phyloP scores from a whole-genome alignment of 2,888 invertebrate genomes.

The Torymus aiolomorphi region DNA sequence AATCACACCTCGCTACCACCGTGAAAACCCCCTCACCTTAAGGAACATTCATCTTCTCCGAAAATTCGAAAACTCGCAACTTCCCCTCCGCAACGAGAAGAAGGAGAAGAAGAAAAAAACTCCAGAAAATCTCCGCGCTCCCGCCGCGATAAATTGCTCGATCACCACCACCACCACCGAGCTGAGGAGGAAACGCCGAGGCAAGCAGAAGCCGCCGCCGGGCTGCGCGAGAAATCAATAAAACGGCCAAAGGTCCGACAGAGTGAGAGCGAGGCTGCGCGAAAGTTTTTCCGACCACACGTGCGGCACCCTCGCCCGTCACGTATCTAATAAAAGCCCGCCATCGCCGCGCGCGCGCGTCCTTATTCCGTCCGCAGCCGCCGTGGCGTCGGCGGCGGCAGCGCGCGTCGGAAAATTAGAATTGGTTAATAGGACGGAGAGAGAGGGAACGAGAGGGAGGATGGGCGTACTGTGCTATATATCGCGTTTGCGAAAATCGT shows the following conservation, averaged over 20 bases:
- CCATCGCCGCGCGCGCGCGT: neutral
- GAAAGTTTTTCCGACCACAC: constrained; percentile 32
- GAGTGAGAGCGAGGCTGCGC: neutral
- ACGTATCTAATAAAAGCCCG: constrained; percentile 42
- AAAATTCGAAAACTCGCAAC: too few species aligned
- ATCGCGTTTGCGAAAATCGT: neutral
- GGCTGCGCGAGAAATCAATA: constrained; percentile 24
- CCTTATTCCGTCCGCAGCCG: constrained; percentile 10
- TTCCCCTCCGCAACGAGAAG: too few species aligned
- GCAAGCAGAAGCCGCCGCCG: too few species aligned
- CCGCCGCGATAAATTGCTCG: constrained; percentile 16
- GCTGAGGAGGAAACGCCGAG: too few species aligned
- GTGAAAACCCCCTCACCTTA: neutral
- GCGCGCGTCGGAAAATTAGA: constrained; percentile 17
- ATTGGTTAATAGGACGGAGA: neutral
- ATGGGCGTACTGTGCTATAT: neutral
- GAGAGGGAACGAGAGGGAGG: neutral
- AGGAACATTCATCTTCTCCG: too few species aligned
- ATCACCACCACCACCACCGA: neutral
- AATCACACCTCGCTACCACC: neutral
- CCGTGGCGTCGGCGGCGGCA: too few species aligned
- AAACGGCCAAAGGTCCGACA: neutral
- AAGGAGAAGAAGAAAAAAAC: neutral
- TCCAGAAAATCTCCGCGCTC: neutral
- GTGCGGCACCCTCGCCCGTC: constrained; percentile 17